These are phyloP conservation scores for Physocephala rufipes DNA, from an alignment of 2,888 invertebrate genomes.

Conservation along the genomic window DNA sequence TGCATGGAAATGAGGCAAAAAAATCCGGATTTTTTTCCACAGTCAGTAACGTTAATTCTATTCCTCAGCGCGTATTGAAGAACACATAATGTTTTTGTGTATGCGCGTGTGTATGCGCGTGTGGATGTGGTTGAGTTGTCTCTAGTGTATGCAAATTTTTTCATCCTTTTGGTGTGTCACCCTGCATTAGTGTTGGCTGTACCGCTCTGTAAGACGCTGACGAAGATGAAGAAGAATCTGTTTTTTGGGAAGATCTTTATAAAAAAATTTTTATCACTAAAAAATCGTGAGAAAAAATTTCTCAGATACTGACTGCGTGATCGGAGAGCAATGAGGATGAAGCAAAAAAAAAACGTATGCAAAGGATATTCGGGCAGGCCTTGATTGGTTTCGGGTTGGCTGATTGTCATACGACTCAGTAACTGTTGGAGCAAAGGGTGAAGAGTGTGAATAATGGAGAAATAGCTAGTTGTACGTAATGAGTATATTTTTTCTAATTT, in stretches of 20 bases:
- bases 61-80: too few species aligned
- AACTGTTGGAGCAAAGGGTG: background rate
- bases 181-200: conserved; percentile 29
- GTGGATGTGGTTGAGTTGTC: conserved; percentile 27
- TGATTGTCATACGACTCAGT: background rate
- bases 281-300: conserved; percentile 41
- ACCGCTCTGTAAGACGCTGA: too few species aligned
- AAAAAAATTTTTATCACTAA: conserved; percentile 28
- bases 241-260: background rate
- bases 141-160: conserved; percentile 43
- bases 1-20: conserved; percentile 62
- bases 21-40: conserved; percentile 57
- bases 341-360: background rate
- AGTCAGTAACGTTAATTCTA: conserved; percentile 1
- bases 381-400: background rate
- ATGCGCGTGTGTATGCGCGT: background rate
- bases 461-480: conserved; percentile 25
- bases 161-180: conserved; percentile 47
- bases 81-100: background rate
- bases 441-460: too few species aligned
- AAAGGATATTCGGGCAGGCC: conserved; percentile 1
- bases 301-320: background rate
- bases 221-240: too few species aligned
- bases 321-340: too few species aligned
- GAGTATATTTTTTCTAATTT: conserved; percentile 45